phyloP scores from a whole-genome alignment of 2,113 vertebrate genomes.

The Erythrocebus patas region DNA sequence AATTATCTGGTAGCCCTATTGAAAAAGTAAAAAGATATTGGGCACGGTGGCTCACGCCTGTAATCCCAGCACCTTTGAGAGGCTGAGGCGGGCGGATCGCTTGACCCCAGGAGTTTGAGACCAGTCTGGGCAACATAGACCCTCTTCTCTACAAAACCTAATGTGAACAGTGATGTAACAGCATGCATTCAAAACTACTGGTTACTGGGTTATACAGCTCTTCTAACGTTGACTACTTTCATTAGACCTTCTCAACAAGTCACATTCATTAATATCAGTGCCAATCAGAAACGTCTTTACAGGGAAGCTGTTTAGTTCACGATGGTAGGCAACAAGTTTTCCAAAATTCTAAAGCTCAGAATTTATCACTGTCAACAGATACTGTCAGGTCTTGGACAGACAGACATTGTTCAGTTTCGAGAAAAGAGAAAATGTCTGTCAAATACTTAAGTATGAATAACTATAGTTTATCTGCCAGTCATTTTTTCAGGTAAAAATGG shows the following conservation, averaged over 20 bases:
- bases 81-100: too few relatives aligned
- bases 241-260: conserved; percentile 7
- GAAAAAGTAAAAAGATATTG: too few relatives aligned
- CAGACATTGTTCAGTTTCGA: neutral
- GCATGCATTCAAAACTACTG: neutral
- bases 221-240: conserved; percentile 29
- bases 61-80: too few relatives aligned
- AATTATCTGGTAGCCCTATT: too few relatives aligned
- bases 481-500: neutral
- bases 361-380: conserved; percentile 34
- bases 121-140: too few relatives aligned
- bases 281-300: neutral
- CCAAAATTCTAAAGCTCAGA: conserved; percentile 24
- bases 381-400: conserved; percentile 17
- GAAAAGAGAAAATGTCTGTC: conserved; percentile 50
- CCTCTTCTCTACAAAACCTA: too few relatives aligned
- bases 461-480: neutral
- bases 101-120: too few relatives aligned
- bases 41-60: too few relatives aligned
- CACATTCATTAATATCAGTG: neutral
- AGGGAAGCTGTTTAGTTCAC: neutral
- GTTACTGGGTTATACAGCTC: neutral
- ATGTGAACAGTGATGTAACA: neutral
- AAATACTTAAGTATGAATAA: neutral
- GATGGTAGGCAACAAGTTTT: neutral